A percentile compares a stretch with the other conserved stretches of the same genome.
phyloP scores from a whole-genome alignment of 2,888 invertebrate species.

The Ectemnius lituratus region DNA sequence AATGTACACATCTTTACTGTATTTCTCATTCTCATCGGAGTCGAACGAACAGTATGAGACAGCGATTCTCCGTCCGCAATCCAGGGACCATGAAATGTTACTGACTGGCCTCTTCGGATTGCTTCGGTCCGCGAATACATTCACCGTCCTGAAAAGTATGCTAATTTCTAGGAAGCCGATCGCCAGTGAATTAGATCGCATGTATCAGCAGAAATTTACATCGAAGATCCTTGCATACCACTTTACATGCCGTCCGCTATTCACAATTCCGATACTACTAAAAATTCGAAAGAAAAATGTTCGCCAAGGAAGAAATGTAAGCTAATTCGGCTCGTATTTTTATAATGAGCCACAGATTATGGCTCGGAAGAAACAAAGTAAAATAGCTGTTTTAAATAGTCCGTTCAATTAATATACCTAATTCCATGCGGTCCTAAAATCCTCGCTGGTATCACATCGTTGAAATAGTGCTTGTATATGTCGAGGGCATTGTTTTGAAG shows the following conservation, averaged over 20 bases:
- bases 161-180: slow-evolving; percentile 13
- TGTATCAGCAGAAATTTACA: too few species aligned
- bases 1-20: slow-evolving; percentile 87
- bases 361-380: too few species aligned
- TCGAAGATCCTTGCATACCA: too few species aligned
- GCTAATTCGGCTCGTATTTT: too few species aligned
- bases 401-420: slow-evolving; percentile 55
- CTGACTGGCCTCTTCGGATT: slow-evolving; percentile 84
- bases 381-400: too few species aligned
- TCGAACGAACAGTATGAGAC: slow-evolving; percentile 91
- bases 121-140: slow-evolving; percentile 90
- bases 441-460: slow-evolving; percentile 85
- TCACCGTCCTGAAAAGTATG: slow-evolving; percentile 83
- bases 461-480: slow-evolving; percentile 94
- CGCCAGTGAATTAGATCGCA: not conserved
- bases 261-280: too few species aligned
- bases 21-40: slow-evolving; percentile 83
- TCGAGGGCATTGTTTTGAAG: slow-evolving; percentile 96
- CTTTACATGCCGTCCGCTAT: not conserved
- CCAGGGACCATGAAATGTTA: slow-evolving; percentile 94
- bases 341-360: too few species aligned
- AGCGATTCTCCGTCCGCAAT: slow-evolving; percentile 90
- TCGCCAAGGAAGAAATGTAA: too few species aligned
- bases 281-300: not conserved
- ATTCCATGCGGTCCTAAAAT: slow-evolving; percentile 81